Percentiles rank a stretch among this genome's conserved stretches.
These are phyloP conservation scores for Neelides folsomi DNA, from an alignment of 2,888 invertebrate species.

Conservation along the genomic window DNA sequence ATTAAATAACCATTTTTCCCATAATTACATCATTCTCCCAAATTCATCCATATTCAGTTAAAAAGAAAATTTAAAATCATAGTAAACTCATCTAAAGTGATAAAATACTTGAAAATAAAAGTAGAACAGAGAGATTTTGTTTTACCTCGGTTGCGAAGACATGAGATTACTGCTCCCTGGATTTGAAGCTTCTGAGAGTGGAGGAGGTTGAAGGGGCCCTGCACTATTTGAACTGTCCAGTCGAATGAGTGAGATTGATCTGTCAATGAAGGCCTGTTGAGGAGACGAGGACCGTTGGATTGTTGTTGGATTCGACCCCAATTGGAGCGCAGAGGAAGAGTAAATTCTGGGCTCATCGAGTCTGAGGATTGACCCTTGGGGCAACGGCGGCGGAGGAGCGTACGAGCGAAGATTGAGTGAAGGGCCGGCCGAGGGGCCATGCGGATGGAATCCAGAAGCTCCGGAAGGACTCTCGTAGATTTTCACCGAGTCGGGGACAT, in stretches of 20 bases:
- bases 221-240: slow-evolving; percentile 27
- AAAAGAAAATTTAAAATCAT: too few relatives aligned
- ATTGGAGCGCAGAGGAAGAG: slow-evolving; percentile 30
- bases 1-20: too few relatives aligned
- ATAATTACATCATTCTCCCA: too few relatives aligned
- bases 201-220: slow-evolving; percentile 9
- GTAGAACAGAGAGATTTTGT: too few relatives aligned
- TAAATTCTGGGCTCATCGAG: slow-evolving; percentile 32
- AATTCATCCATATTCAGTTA: too few relatives aligned
- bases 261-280: slow-evolving; percentile 30
- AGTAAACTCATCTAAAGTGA: too few relatives aligned
- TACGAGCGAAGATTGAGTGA: slow-evolving; percentile 6
- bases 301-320: slow-evolving; percentile 21
- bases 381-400: too few relatives aligned
- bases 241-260: slow-evolving; percentile 32
- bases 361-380: slow-evolving; percentile 23
- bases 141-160: too few relatives aligned
- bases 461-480: slow-evolving; percentile 12
- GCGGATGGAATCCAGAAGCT: slow-evolving; percentile 3
- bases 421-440: slow-evolving; percentile 3
- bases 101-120: too few relatives aligned
- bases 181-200: slow-evolving; percentile 10
- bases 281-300: slow-evolving; percentile 30
- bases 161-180: not conserved
- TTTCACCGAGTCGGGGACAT: slow-evolving; percentile 5